Evolutionary conservation across 1,140 invertebrate genomes (phyloP).

Genomic region (Dolichoris vasculosae): DNA sequence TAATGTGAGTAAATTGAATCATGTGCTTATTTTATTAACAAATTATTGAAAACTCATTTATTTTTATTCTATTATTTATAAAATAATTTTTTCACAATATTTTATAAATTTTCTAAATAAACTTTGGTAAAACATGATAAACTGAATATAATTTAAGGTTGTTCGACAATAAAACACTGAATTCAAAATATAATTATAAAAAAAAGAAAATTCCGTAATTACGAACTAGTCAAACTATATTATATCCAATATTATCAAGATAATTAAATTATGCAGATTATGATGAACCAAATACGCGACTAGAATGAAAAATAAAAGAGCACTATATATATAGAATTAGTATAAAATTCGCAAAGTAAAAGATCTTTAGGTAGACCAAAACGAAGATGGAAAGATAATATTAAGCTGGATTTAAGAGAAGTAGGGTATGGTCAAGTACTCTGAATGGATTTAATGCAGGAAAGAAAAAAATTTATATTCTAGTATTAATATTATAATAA

Average conservation of each 20-base stretch:
- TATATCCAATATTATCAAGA: not conserved
- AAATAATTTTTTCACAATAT: not conserved
- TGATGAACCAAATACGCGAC: not conserved
- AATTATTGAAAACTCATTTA: not conserved
- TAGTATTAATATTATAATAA: not conserved
- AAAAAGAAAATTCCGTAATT: not conserved
- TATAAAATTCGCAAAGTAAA: not conserved
- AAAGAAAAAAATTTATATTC: not conserved
- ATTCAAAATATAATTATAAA: not conserved
- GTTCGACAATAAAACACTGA: not conserved
- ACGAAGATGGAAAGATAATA: not conserved
- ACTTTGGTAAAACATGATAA: not conserved
- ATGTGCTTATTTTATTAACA: not conserved
- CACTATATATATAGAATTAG: not conserved
- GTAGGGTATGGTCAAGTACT: not conserved
- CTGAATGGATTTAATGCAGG: not conserved
- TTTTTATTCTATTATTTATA: not conserved
- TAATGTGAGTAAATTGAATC: too few species aligned
- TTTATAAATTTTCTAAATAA: not conserved
- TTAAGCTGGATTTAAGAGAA: not conserved
- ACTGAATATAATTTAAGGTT: not conserved
- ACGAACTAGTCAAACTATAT: not conserved
- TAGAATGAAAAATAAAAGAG: conserved; percentile 10
- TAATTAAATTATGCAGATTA: conserved; percentile 15
- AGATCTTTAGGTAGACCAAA: not conserved